Percentiles rank a stretch among this genome's conserved stretches.
Conservation (phyloP, 2,888 invertebrate species). For the Rotaria magnacalcarata region DNA sequence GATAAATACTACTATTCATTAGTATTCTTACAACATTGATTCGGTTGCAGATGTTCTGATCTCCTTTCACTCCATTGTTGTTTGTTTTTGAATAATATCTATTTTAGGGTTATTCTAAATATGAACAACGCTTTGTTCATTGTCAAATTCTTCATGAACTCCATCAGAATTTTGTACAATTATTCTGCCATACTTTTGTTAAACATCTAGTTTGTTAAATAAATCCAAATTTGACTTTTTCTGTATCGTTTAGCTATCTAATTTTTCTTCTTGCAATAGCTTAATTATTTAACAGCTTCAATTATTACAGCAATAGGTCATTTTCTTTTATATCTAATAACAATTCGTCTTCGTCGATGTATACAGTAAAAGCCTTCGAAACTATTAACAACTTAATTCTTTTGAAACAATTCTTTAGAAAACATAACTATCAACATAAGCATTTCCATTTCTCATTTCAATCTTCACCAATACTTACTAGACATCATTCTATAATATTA, state of each 20-base stretch:
- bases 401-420: not conserved
- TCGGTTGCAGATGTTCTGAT: no score
- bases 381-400: no score
- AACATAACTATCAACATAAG: not conserved
- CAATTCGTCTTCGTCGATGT: not conserved
- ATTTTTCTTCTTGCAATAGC: not conserved
- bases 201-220: not conserved
- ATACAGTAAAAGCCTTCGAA: not conserved
- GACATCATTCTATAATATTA: not conserved
- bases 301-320: not conserved
- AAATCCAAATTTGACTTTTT: not conserved
- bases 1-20: no score
- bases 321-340: not conserved
- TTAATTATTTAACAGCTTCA: not conserved
- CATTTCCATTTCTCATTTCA: not conserved
- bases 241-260: not conserved
- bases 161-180: not conserved
- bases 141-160: not conserved
- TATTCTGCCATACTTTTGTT: not conserved
- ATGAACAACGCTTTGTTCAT: not conserved
- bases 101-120: not conserved
- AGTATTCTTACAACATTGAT: no score
- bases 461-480: not conserved
- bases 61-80: no score
- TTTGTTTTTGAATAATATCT: not conserved